Base-by-base conservation (phyloP, 2,888 invertebrate species). In the Ametastegia equiseti region DNA sequence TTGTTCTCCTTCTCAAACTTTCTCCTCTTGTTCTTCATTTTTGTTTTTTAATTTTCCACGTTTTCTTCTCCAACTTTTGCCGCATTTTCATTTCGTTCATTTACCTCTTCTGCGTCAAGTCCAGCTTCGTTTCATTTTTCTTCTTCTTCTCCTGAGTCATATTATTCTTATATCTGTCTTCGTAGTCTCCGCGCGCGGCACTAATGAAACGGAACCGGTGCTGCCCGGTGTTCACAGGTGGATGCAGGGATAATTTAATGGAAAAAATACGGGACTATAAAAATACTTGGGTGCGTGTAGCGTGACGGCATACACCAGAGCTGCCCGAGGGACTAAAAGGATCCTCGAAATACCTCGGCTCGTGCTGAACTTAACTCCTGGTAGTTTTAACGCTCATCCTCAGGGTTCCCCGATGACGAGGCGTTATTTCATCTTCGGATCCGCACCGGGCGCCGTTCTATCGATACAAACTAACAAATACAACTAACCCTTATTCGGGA, bases 151-250 rank as follows among this genome's bases (percentile, higher is more conserved):
- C 47, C 42, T 47, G 2, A 2, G 45, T 71, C 27, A 45, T 71
- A n/a, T 71, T 47, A 36, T 67, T 67, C 36, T 67, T 67, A 39
- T 67, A 23, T 39, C 23, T 67, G 15, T n/a, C 67, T n/a, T 23
- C 67, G 5, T 30, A 13, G 27, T 71, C 30, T 30, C 27, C 27
- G 71, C 42, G 71, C 33, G 71, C 75, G 75, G 75, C 19, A 75
- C 75, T 78, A 78, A 78, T 78, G 63, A 78, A 78, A 78, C 78
- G 78, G 78, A 63, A 78, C 78, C 78, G 78, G 78, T 78, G 78
- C 23, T 19, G 57, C 60, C 47, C 78, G 42, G 45, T 60, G 60
- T 63, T 45, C 78, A 78, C 78, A 78, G 78, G 78, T 78, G 78
- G 63, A 78, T 54, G 75, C 65, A 71, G 45, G 75, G 75, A 54